Base-by-base conservation (phyloP, 2,888 invertebrate species). In the Caenorhabditis sp. region DNA sequence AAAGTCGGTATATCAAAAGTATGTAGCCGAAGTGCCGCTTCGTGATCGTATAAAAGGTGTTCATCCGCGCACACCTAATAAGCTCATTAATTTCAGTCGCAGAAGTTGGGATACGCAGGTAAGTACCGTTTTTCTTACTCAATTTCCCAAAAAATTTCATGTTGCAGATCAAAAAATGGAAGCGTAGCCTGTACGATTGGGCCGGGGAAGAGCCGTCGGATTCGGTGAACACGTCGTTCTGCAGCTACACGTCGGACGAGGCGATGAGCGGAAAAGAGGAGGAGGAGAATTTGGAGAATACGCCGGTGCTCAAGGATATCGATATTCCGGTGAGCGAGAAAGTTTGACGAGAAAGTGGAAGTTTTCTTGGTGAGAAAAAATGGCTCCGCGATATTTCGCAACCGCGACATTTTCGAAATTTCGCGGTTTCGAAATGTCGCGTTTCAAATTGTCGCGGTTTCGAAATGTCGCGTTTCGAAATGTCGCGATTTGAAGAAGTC, bases 61-160 rank as follows among this genome's bases (percentile, higher is more conserved):
- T 4, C 93, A 96, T 89, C 97, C 96, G 1, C 91, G 91, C 84
- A 97, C 97, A 1, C 97, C 97, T 3, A 93, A 94, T 83, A 95
- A 95, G 89, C 91, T 91, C 86, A 88, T 91, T 27, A 94, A 95
- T 89, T 95, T 93, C 89, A 95, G 95, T 82, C 91, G 97, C 53
- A 91, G 97, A 79, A 95, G 93, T 14, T 97, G 95, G 93, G 97
- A 97, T 88, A 92, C 92, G 31, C 91, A 95, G 74, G 81, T 85
- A 10, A 21, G 58, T 36, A 36, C 36, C 6, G 12, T 36, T 36
- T 36, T 36, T 36, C 5, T 5, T 5, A 8, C 36, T 8, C 5
- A 36, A 36, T 8, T 36, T 5, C 6, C 36, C 36, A 36, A 12
- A 36, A 36, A 36, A 8, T 36, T 36, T 5, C 5, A 36, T 36